These are phyloP conservation scores for Anastatus disparis DNA, from an alignment of 1,140 invertebrate species.

Conservation along the genomic window DNA sequence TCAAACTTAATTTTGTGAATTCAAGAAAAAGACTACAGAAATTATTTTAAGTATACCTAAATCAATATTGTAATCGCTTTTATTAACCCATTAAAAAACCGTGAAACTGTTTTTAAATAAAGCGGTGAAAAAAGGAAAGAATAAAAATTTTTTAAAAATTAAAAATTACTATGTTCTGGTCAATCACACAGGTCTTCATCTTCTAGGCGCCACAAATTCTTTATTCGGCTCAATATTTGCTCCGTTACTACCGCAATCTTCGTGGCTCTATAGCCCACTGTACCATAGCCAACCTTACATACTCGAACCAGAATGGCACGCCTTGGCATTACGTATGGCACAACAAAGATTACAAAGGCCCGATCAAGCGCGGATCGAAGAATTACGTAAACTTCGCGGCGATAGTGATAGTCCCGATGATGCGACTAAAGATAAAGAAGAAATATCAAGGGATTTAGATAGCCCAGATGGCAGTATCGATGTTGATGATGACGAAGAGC, in stretches of 20 bases:
- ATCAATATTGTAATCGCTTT: too few relatives aligned
- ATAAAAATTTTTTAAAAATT: too few relatives aligned
- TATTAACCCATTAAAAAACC: too few relatives aligned
- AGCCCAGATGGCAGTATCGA: conserved; percentile 64
- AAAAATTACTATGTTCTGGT: background rate
- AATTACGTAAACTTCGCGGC: conserved; percentile 56
- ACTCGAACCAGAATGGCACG: conserved; percentile 63
- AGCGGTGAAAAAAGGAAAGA: too few relatives aligned
- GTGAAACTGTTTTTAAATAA: too few relatives aligned
- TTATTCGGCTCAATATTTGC: conserved; percentile 65
- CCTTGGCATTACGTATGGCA: conserved; percentile 61
- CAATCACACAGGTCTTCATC: conserved; percentile 58
- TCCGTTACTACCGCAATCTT: conserved; percentile 61
- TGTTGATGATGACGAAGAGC: conserved; percentile 61
- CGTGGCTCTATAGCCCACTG: conserved; percentile 63
- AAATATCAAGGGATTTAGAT: conserved; percentile 50
- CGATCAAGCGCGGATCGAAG: conserved; percentile 53
- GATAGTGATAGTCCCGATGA: conserved; percentile 56
- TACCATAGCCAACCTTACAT: conserved; percentile 64
- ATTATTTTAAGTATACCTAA: too few relatives aligned
- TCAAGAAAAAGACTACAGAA: too few relatives aligned
- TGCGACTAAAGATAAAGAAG: conserved; percentile 54
- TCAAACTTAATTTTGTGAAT: too few relatives aligned
- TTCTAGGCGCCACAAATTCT: conserved; percentile 60
- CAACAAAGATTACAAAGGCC: conserved; percentile 63